Percentiles rank a stretch among this genome's conserved stretches.
phyloP scores from a whole-genome alignment of 2,888 invertebrate genomes.

The Sepioteuthis lessoniana region DNA sequence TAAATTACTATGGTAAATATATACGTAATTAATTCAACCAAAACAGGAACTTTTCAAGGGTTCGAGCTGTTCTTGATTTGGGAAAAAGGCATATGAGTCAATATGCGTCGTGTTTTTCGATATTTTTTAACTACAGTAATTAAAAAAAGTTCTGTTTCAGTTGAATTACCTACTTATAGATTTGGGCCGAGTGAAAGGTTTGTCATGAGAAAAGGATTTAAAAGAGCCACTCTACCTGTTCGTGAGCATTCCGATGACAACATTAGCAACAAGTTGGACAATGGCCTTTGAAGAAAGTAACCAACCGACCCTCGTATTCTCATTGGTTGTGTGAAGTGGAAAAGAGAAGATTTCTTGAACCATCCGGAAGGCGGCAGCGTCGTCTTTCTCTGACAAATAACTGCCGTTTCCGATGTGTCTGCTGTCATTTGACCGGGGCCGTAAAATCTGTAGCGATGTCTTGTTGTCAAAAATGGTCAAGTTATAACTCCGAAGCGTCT shows the following conservation, averaged over 20 bases:
- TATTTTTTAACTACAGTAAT: no score
- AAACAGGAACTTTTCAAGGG: no score
- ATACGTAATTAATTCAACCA: no score
- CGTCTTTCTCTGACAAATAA: background rate
- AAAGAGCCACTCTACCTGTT: conserved; percentile 69
- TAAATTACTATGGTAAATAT: no score
- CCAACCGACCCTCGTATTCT: conserved; percentile 74
- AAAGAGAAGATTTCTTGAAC: conserved; percentile 50
- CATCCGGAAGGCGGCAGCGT: background rate
- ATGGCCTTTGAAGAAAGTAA: conserved; percentile 84
- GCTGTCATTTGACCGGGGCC: background rate
- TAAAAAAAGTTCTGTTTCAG: no score
- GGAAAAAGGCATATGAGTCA: no score
- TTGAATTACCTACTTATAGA: no score
- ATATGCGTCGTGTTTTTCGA: no score
- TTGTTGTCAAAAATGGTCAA: background rate
- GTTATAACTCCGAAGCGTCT: conserved; percentile 48
- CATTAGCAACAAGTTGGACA: conserved; percentile 85
- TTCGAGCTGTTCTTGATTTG: no score
- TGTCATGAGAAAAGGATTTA: background rate
- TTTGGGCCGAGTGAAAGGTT: no score
- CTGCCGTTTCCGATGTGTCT: conserved; percentile 42
- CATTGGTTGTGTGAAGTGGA: conserved; percentile 61
- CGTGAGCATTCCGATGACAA: conserved; percentile 83
- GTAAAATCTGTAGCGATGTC: conserved; percentile 37